These are phyloP conservation scores for Pteropus alecto DNA, from an alignment of 2,113 vertebrate genomes.

Conservation along the genomic window DNA sequence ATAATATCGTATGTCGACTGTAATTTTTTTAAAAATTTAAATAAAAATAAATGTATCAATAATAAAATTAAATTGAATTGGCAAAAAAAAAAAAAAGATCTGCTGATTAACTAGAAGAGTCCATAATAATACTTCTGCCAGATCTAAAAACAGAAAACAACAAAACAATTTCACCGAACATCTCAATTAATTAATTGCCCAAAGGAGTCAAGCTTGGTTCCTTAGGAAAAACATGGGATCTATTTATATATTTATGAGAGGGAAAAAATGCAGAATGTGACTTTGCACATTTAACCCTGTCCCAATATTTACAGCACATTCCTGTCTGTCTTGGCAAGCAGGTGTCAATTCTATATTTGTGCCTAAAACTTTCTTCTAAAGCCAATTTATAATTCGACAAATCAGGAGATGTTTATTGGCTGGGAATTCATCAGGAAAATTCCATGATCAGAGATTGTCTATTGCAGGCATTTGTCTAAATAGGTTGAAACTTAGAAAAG, in stretches of 20 bases:
- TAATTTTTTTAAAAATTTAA: too few species aligned
- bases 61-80: too few species aligned
- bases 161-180: conserved; percentile 17
- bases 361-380: conserved; percentile 32
- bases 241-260: conserved; percentile 34
- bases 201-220: conserved; percentile 10
- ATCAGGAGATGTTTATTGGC: conserved; percentile 48
- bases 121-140: neutral
- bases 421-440: conserved; percentile 47
- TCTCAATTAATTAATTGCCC: conserved; percentile 61
- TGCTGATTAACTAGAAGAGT: neutral
- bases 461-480: neutral
- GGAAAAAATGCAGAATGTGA: neutral
- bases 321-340: conserved; percentile 51
- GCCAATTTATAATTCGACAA: conserved; percentile 33
- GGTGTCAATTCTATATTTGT: conserved; percentile 70
- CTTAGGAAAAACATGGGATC: neutral
- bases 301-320: conserved; percentile 44
- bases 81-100: neutral
- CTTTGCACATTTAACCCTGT: neutral
- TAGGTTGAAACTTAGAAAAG: neutral
- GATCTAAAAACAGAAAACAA: conserved; percentile 56
- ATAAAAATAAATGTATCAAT: too few species aligned
- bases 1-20: too few species aligned
- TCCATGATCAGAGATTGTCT: neutral